Base-by-base conservation (phyloP, 2,113 vertebrate genomes). In the Periophthalmodon schlosseri region DNA sequence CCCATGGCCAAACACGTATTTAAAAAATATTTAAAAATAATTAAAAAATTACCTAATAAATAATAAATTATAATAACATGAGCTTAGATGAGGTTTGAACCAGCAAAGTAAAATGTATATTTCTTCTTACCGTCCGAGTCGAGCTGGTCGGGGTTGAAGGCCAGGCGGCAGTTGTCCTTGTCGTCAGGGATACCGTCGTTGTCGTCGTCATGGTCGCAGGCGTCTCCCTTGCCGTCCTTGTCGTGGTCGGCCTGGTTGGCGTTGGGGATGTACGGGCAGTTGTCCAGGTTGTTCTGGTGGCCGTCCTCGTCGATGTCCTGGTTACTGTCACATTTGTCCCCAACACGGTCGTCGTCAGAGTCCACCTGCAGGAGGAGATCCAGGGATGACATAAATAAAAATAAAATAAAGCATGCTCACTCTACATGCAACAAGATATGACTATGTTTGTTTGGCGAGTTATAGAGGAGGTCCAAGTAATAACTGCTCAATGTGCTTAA, bases 281-380 rank as follows among this genome's bases (percentile, higher is more conserved):
- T 99, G 93, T 99, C 98, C 85, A 99, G 91, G 75, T 99, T 99
- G 93, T 99, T 99, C 91, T 99, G 98, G 90, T 99, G 97, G 61
- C 98, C 98, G 6, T 99, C 98, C 84, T 99, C 98, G 77, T 99
- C 98, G n/a, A 99, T 99, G 80, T 99, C 97, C 87, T 99, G 96
- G 86, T 99, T 99, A 85, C 94, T 97, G 91, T 99, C 98, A 36
- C 98, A 99, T 57, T 96, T 93, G 75, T 99, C 98, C 72, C 98
- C 98, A 46, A 99, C 96, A 7, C 73, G 96, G 80, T 99, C 97
- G 16, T 97, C 97, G 80, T 99, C 98, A 0, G 96, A 94, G 86
- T 99, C 98, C 64, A 96, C 91, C 98, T 99, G 85, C 44, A 68
- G 65, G 7, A 65, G 12, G 2, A 49, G n/a, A 4, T 4, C 23